Base-by-base conservation (phyloP, 2,113 vertebrate species). In the Leptobrachium ailaonicum region DNA sequence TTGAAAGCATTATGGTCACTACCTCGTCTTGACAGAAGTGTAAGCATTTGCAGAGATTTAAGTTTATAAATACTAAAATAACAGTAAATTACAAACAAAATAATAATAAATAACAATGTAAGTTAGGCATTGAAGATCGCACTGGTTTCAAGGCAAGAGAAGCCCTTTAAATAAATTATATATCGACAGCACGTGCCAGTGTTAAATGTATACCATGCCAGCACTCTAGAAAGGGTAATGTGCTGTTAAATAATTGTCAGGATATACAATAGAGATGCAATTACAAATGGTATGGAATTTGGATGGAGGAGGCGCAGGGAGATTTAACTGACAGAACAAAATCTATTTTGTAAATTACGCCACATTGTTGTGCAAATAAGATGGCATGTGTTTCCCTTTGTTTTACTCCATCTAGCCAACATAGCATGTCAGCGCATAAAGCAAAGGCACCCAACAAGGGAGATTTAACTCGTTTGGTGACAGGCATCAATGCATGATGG, bases 291-390 rank as follows among this genome's bases (percentile, higher is more conserved):
- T 64, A 64, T 64, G 13, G 62, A 40, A 64, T 64, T 64, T 64
- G 62, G 62, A 40, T 64, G 62, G n/a, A 64, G 62, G n/a, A 32
- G 62, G 62, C 40, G 62, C n/a, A 60, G 62, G 32, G 62, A 1
- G n/a, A 64, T 64, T 20, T 64, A 2, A 64, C 1, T 20, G 62
- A 64, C 62, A 64, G 62, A 9, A 64, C 2, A 64, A 60, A 64
- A 64, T 32, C 14, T 32, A 64, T 4, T 64, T 64, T 2, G 62
- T 64, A 64, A 64, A 64, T 64, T 20, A 64, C 40, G 62, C n/a
- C 62, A 64, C 62, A 64, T 64, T 64, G 62, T 64, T 64, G 62
- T 64, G 62, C 62, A 64, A 64, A 64, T 64, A 64, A 20, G n/a
- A 64, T 40, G 62, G 62, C 62, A 64, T 64, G 32, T 64, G 62